Base-by-base conservation (phyloP, 2,888 invertebrate genomes). In the Phaonia tiefii region DNA sequence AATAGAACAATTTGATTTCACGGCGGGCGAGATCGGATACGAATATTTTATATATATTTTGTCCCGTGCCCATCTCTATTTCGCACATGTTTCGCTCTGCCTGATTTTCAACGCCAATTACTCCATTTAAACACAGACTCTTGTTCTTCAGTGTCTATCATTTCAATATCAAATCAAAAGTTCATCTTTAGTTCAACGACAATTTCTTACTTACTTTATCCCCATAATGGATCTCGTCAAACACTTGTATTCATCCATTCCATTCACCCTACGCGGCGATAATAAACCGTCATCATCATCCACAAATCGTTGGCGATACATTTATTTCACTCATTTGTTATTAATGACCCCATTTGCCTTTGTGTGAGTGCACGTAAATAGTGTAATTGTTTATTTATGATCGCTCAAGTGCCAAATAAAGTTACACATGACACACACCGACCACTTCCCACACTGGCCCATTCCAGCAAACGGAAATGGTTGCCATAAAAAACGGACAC, bases 361-460 rank as follows among this genome's bases (percentile, higher is more conserved):
- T 70, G 58, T 69, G 67, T 75, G 75, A 79, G 66, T 79, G 79
- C 67, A 76, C 70, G 73, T 79, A 67, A 74, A 74, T 73, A 58
- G 79, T 86, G 88, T 89, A 89, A 89, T 88, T 88, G 88, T 89
- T 89, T 88, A 88, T 88, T 88, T 88, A 88, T 89, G 88, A 86
- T 84, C 81, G 79, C 86, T 86, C 87, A 87, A 88, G 88, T 88
- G 88, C 86, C 86, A 87, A 88, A 88, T 89, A 89, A 88, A 89
- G 88, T 87, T 86, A 86, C 86, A 85, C 85, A 85, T 86, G 85
- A 81, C 75, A 75, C 74, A 81, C 75, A 74, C 75, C 73, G 67
- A 75, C 65, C 78, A 65, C 65, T 70, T 63, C 22, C 63, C 8
- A 25, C 49, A 44, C 58, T 39, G 17, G 49, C 25, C n/a, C 20